Percentiles rank a stretch among this genome's conserved stretches.
Conservation (phyloP, 2,888 invertebrate genomes). For the Erebia ligea region DNA sequence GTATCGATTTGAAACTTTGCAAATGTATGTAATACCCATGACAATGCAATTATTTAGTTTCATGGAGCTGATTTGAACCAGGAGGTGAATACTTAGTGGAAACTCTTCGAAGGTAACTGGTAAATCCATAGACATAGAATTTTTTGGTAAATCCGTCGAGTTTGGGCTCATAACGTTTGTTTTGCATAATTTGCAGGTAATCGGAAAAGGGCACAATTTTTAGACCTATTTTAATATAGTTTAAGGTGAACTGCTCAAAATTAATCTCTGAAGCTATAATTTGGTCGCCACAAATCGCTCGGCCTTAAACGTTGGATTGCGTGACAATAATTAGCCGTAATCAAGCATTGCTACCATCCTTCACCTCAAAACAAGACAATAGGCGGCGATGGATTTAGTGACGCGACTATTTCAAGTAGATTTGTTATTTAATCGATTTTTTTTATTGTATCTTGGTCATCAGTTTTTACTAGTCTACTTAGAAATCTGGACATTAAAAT, state of each 20-base stretch:
- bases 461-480: no score
- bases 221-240: background rate
- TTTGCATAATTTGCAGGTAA: background rate
- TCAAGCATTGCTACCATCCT: slow-evolving; percentile 53
- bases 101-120: no score
- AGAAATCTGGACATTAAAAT: no score
- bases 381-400: slow-evolving; percentile 28
- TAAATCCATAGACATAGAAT: no score
- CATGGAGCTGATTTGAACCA: no score
- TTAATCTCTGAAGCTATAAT: slow-evolving; percentile 27
- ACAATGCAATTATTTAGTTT: no score
- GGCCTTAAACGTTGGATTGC: slow-evolving; percentile 55
- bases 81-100: no score
- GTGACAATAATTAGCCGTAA: slow-evolving; percentile 62
- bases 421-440: background rate
- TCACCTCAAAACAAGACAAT: slow-evolving; percentile 57
- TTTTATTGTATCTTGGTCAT: background rate
- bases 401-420: slow-evolving; percentile 12
- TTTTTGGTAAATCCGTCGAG: no score
- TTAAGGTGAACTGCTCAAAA: slow-evolving; percentile 13
- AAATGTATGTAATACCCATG: no score
- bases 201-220: background rate
- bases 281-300: slow-evolving; percentile 40
- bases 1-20: no score
- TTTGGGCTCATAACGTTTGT: no score